Evolutionary conservation across 2,797 vertebrate genomes (phyloP), one percentile per base, ranked within the genome.

Genomic region (Phataginus tricuspis): DNA sequence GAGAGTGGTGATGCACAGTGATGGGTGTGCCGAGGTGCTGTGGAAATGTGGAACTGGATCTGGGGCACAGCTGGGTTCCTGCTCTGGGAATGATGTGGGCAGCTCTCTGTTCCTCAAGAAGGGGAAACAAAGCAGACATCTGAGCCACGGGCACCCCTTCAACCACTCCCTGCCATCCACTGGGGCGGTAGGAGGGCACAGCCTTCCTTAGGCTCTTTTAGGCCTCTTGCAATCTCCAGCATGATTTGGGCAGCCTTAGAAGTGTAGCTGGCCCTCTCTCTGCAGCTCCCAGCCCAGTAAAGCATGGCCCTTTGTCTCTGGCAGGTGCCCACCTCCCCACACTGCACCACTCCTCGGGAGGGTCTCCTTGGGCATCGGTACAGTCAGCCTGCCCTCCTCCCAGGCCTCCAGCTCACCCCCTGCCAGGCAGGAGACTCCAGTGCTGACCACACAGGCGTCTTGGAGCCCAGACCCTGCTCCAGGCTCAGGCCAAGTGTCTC

Each of bases 91-190:
- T 2, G 2, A 4, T 3, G 18, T 55, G 74, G 72, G 72, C 29
- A 63, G 39, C 13, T 57, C 25, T 53, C 18, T 64, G 29, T 27
- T 53, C 75, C 55, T n/a, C 7, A 15, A 39, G 53, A 86, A 68
- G 45, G 29, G 21, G 13, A 25, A 16, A 42, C 55, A 45, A 19
- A 27, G 11, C 9, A 55, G 57, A 55, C 23, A 4, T 34, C 23
- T 0, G 11, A 31, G 45, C 27, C 5, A 0, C 2, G 10, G 69
- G 29, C 19, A 6, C 31, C 34, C 34, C 8, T 31, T 29, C 0
- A 21, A 51, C 23, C 51, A 7, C 18, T 45, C 49, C 55, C 71
- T 82, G 31, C 51, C 71, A 15, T 53, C 53, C 10, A 18, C 51
- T 21, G 59, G 71, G 42, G 51, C 29, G 63, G 53, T 19, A 45